Base-by-base conservation (phyloP, 37 sponge, comb jelly and placozoan species). In the Ianthella basta region DNA sequence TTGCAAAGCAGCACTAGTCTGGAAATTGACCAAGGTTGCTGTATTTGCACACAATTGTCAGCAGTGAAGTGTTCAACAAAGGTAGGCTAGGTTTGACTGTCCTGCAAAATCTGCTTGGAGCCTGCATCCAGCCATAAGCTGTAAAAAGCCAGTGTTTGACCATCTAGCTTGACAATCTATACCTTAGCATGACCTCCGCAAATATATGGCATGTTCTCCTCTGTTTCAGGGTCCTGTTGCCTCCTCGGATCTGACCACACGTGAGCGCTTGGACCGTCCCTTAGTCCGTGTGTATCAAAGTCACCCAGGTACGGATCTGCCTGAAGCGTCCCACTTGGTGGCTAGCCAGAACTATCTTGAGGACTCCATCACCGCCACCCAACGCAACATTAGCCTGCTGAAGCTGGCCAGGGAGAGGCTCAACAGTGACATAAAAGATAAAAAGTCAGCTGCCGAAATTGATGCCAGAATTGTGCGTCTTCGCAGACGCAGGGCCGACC, bases 211-310 rank as follows among this genome's bases (percentile, higher is more conserved):
- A 44, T 80, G 68, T 5, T 23, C 73, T 24, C 19, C 59, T 66
- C n/a, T 15, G 1, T 1, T 72, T 10, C 60, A 94, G 95, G 95
- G 95, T 82, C 95, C 95, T n/a, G 84, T 84, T n/a, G 39, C 86
- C 5, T 79, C 55, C 0, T 55, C 79, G 1, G 87, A 94, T 59
- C 37, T 91, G 38, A 86, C 80, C 59, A 83, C 84, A 44, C 60
- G 89, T n/a, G 95, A 94, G 63, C 77, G 85, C n/a, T 82, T 94
- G 40, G 91, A 94, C 80, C 83, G 95, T 0, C 95, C 95, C 0
- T 15, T 86, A 14, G 92, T 94, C 15, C 41, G 37, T 33, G 87
- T 88, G 18, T 94, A 84, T 73, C 95, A 94, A 59, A 32, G 86
- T 15, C 95, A 94, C 63, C 91, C 90, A 1, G 87, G 95, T 15